phyloP scores from a whole-genome alignment of 1,140 invertebrate species.

The Campodea augens region DNA sequence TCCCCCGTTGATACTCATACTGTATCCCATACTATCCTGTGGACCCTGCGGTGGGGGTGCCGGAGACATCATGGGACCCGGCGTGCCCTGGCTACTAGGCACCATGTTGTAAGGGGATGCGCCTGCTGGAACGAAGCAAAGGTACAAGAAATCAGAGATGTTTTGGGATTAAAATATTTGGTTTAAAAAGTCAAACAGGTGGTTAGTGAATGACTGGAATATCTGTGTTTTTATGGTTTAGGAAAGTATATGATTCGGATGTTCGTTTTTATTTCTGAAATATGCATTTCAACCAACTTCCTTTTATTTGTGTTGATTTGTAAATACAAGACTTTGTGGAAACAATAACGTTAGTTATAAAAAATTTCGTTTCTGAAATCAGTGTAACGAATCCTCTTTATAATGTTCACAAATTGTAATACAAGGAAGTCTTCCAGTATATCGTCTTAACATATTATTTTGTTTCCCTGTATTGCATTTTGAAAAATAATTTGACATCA shows the following conservation, averaged over 20 bases:
- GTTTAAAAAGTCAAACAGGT: neutral
- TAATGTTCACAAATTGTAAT: too few relatives aligned
- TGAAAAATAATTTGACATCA: too few relatives aligned
- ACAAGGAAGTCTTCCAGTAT: too few relatives aligned
- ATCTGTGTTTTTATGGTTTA: neutral
- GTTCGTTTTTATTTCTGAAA: neutral
- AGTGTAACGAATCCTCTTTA: too few relatives aligned
- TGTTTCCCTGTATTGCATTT: too few relatives aligned
- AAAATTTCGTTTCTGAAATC: too few relatives aligned
- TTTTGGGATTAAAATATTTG: neutral
- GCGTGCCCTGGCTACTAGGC: constrained; percentile 57
- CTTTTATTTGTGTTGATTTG: too few relatives aligned
- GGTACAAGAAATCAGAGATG: neutral
- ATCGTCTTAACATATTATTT: too few relatives aligned
- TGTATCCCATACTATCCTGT: constrained; percentile 72
- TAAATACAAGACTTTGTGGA: too few relatives aligned
- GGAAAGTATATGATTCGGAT: neutral
- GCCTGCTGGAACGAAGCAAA: constrained; percentile 33
- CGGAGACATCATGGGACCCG: constrained; percentile 83
- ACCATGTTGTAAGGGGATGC: constrained; percentile 82
- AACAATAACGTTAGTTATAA: too few relatives aligned
- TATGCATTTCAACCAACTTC: neutral
- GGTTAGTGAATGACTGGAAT: too few relatives aligned
- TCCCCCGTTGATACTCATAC: constrained; percentile 59
- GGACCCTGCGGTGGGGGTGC: constrained; percentile 43